These are phyloP conservation scores for Proteles cristata DNA, from an alignment of 2,113 vertebrate species.

Conservation along the genomic window DNA sequence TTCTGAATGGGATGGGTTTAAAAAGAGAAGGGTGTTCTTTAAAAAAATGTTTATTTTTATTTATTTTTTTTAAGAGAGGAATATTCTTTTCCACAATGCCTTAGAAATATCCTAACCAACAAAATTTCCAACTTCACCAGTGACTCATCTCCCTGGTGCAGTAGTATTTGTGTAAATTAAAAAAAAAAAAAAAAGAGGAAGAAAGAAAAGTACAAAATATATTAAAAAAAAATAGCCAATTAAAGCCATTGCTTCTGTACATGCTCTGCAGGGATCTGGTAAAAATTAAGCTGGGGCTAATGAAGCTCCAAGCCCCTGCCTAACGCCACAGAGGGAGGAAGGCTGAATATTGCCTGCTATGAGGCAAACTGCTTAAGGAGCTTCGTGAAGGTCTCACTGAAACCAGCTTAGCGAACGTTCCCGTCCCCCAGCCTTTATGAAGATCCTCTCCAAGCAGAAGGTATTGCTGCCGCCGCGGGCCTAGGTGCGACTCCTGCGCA, in stretches of 20 bases:
- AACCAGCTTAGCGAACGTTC: conserved; percentile 44
- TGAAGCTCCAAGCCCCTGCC: conserved; percentile 64
- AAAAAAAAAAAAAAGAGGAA: conserved; percentile 2
- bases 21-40: background rate
- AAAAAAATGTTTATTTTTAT: background rate
- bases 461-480: background rate
- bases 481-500: conserved; percentile 36
- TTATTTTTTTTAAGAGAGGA: background rate
- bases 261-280: conserved; percentile 74
- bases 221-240: conserved; percentile 72
- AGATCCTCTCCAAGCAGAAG: conserved; percentile 34
- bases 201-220: conserved; percentile 72
- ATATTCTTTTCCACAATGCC: background rate
- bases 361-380: conserved; percentile 73
- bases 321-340: conserved; percentile 75
- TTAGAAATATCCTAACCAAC: conserved; percentile 25
- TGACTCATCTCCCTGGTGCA: conserved; percentile 54
- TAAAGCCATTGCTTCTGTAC: conserved; percentile 77
- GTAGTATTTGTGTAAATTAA: conserved; percentile 29
- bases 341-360: conserved; percentile 73
- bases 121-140: conserved; percentile 40
- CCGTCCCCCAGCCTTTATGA: conserved; percentile 65
- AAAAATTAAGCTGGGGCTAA: conserved; percentile 79
- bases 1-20: background rate
- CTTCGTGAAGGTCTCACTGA: conserved; percentile 71